Conservation (phyloP, 1,140 invertebrate species). For the Lordiphosa collinella region DNA sequence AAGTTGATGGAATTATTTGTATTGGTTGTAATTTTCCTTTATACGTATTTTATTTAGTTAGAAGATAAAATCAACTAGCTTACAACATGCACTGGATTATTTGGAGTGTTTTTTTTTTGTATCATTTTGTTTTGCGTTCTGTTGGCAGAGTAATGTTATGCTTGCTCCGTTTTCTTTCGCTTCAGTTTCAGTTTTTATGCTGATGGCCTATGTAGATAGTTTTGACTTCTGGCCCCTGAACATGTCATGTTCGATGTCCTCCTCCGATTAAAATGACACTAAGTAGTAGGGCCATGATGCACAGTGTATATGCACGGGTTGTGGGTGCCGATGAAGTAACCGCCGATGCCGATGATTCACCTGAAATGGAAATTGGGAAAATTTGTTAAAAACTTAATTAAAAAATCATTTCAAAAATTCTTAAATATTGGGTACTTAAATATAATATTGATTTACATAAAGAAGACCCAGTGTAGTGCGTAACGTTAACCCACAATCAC, state of each 20-base stretch:
- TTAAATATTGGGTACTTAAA: too few relatives aligned
- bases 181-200: conserved; percentile 3
- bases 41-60: conserved; percentile 36
- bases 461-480: too few relatives aligned
- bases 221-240: conserved; percentile 21
- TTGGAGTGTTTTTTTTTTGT: conserved; percentile 18
- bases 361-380: conserved; percentile 26
- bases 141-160: conserved; percentile 39
- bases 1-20: conserved; percentile 17
- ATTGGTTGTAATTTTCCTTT: conserved; percentile 22
- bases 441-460: too few relatives aligned
- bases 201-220: background rate
- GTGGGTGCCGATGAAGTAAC: conserved; percentile 75
- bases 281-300: conserved; percentile 59
- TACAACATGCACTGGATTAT: conserved; percentile 62
- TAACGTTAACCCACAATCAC: too few relatives aligned
- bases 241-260: conserved; percentile 73
- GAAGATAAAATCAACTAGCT: conserved; percentile 69
- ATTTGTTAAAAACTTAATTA: background rate
- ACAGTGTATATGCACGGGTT: conserved; percentile 66
- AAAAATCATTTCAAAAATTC: too few relatives aligned
- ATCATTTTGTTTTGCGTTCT: background rate
- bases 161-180: conserved; percentile 2
- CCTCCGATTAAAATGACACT: conserved; percentile 66
- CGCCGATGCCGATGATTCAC: conserved; percentile 78